These are phyloP conservation scores for Amphiura filiformis DNA, from an alignment of 35 echinoderm and acorn worm species.

Conservation along the genomic window DNA sequence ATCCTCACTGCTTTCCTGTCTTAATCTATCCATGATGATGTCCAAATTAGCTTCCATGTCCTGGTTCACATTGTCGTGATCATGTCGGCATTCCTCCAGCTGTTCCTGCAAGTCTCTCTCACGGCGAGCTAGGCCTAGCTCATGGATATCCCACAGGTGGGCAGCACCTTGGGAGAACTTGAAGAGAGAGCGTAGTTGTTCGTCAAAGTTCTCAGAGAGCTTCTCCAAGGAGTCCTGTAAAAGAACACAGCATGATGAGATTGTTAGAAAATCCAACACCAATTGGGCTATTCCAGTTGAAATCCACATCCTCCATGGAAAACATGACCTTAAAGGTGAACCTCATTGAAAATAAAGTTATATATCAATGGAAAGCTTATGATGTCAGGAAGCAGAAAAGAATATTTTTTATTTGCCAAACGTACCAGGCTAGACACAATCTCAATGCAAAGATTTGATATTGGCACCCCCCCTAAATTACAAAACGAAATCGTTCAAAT, in stretches of 20 bases:
- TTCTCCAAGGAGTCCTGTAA: constrained; percentile 78
- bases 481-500: too few species aligned
- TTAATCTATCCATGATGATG: constrained; percentile 88
- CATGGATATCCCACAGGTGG: constrained; percentile 95
- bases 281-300: too few species aligned
- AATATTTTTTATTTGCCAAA: too few species aligned
- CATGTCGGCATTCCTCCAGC: constrained; percentile 83
- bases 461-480: too few species aligned
- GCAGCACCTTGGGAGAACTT: constrained; percentile 94
- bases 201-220: constrained; percentile 45
- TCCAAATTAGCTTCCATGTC: constrained; percentile 97
- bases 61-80: constrained; percentile 91
- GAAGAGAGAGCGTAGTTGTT: constrained; percentile 67
- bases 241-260: not conserved
- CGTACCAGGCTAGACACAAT: too few species aligned
- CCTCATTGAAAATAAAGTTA: too few species aligned
- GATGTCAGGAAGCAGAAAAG: too few species aligned
- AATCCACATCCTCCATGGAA: too few species aligned
- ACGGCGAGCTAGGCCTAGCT: constrained; percentile 73
- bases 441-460: too few species aligned
- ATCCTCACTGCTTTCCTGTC: constrained; percentile 92
- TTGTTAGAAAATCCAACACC: too few species aligned
- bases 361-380: too few species aligned
- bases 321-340: too few species aligned
- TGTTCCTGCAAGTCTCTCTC: constrained; percentile 70